These are phyloP conservation scores for Scaptomyza flava DNA, from an alignment of 2,888 invertebrate species.

Conservation along the genomic window DNA sequence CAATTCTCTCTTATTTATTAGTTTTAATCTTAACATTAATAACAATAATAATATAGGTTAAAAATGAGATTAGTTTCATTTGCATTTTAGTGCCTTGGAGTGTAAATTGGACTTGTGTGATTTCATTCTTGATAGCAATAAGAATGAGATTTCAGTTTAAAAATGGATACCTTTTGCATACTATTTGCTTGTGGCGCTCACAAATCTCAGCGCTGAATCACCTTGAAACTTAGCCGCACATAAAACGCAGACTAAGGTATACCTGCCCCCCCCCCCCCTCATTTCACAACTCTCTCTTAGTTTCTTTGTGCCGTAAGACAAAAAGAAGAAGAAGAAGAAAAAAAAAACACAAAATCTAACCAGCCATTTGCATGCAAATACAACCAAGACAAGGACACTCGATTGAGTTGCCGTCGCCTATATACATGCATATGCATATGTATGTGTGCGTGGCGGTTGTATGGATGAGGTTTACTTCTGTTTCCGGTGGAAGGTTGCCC, in stretches of 20 bases:
- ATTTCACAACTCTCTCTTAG: not conserved
- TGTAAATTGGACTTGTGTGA: constrained; percentile 2
- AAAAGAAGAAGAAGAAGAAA: constrained; percentile 35
- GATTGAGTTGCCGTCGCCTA: constrained; percentile 16
- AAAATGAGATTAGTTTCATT: not conserved
- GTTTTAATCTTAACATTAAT: not conserved
- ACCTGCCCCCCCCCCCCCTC: not conserved
- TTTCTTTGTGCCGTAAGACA: constrained; percentile 14
- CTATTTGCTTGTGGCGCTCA: constrained; percentile 3
- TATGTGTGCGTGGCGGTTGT: not conserved
- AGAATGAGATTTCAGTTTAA: constrained; percentile 12
- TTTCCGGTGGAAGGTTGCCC: constrained; percentile 11
- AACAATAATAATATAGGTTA: not conserved
- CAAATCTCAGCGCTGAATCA: constrained; percentile 48
- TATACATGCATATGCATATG: not conserved
- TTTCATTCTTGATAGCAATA: constrained; percentile 23
- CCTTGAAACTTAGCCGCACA: constrained; percentile 38
- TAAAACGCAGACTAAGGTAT: constrained; percentile 56
- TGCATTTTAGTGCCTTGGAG: not conserved
- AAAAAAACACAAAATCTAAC: too few relatives aligned
- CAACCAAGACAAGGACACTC: constrained; percentile 50
- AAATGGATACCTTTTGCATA: constrained; percentile 26
- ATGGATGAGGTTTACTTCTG: constrained; percentile 10
- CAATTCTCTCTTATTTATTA: not conserved
- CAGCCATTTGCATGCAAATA: constrained; percentile 62